Conservation (phyloP, 2,888 invertebrate species). For the Pachymerium ferrugineum region DNA sequence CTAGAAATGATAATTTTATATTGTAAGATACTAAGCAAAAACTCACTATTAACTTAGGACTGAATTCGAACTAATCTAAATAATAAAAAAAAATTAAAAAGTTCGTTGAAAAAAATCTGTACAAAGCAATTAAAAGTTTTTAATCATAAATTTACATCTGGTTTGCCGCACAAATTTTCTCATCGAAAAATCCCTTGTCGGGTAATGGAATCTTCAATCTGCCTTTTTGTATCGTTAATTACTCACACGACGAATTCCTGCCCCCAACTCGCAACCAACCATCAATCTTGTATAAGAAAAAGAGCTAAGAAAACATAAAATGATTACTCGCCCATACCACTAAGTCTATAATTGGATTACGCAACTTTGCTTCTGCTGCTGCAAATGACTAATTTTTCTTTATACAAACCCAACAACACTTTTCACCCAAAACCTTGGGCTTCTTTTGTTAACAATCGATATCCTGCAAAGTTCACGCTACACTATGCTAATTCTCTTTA, state of each 20-base stretch:
- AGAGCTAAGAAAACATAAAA: conserved; percentile 10
- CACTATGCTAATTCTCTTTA: neutral
- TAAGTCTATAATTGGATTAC: conserved; percentile 16
- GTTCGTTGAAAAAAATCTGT: neutral
- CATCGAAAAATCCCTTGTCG: conserved; percentile 18
- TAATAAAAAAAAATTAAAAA: neutral
- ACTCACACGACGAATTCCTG: conserved; percentile 21
- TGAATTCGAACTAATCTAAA: too few species aligned
- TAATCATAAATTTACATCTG: conserved; percentile 10
- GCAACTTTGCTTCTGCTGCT: neutral
- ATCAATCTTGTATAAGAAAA: conserved; percentile 15
- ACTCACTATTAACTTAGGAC: too few species aligned
- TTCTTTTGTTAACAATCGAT: neutral
- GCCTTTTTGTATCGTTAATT: conserved; percentile 21
- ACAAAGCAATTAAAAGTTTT: conserved; percentile 10
- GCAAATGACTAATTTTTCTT: conserved; percentile 21
- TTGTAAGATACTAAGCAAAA: too few species aligned
- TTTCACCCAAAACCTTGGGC: neutral
- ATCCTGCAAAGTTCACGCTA: neutral
- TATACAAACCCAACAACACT: neutral
- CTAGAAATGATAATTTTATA: too few species aligned
- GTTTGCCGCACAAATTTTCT: conserved; percentile 16
- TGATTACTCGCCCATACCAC: conserved; percentile 15
- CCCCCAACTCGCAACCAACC: conserved; percentile 18
- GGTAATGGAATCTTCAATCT: conserved; percentile 16